Base-by-base conservation (phyloP, 2,888 invertebrate species). In the Leptinotarsa rubiginosa region DNA sequence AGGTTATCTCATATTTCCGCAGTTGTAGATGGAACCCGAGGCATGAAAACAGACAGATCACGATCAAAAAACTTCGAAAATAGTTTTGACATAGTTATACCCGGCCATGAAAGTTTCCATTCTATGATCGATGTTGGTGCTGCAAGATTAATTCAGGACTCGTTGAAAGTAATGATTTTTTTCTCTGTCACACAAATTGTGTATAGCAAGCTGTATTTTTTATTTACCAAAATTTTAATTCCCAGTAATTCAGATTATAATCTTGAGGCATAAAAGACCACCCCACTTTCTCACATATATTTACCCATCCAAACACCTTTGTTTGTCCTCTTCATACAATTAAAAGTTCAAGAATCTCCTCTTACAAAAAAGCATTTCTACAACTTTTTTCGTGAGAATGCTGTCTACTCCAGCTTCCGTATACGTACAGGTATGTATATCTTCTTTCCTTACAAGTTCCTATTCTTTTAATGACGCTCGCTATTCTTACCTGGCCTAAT, bases 401-500 rank as follows among this genome's bases (percentile, higher is more conserved):
- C 54, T 74, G 73, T 76, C 69, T 47, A 72, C 70, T 76, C 66
- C 75, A 74, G 75, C 80, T 77, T 79, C 80, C 78, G 73, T 71
- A 76, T 31, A 47, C 69, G 74, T 75, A 79, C 78, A 78, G 79
- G 80, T 81, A 25, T 25, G 25, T 25, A 79, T 79, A 70, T 69
- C 41, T 69, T 70, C 71, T 73, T 78, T 77, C 76, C 78, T 47
- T 50, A 67, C 49, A 54, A 59, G 65, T 59, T 75, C 59, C 69
- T 72, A 69, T 70, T 78, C 78, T 78, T 77, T 78, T 73, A 56
- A 56, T 56, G 56, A 56, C 62, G 62, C 69, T 64, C 66, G 67
- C 70, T 77, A 71, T 75, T 75, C 76, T 76, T 82, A 84, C 83
- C 83, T 84, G 82, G 74, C 76, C 79, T 79, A 70, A 85, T 86